Base-by-base conservation (phyloP, 2,797 vertebrate species). In the Eremophila alpestris region DNA sequence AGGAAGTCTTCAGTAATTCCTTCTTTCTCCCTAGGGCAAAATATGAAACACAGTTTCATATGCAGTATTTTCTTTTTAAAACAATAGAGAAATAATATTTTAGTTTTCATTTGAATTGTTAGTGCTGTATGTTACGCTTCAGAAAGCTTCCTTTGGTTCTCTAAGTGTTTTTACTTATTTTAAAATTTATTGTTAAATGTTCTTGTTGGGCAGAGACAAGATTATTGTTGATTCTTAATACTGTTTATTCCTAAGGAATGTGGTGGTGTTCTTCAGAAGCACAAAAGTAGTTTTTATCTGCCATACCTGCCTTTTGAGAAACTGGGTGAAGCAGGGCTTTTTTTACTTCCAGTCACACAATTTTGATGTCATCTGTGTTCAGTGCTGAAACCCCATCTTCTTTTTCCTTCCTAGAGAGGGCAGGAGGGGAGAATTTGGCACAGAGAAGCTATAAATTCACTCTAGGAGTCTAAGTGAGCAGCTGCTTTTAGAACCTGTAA, bases 1-100 rank as follows among this genome's bases (percentile, higher is more conserved):
- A 81, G 83, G 69, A 93, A 68, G 29, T 75, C 80, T 86, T 86
- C 81, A 67, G 45, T 71, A 84, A 64, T 88, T 94, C 77, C 18
- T 49, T 65, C 56, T 83, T 93, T 78, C 14, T 96, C 54, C 54
- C 21, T 69, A 40, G 69, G 62, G 59, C 78, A 78, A 75, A 90
- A 69, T 52, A 27, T 64, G 49, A 77, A 59, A 51, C 55, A 11
- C 11, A n/a, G 51, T 51, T 83, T 58, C 58, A 65, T 78, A 30
- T 82, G 55, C n/a, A 48, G 32, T 88, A 45, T 83, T 91, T 87
- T 65, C 49, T 83, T 89, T 90, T 86, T 80, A 40, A 87, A 93
- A 68, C 64, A 91, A 43, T 36, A 54, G 22, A 62, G 49, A 87
- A 89, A 64, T 45, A 82, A 29, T 71, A 15, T 43, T 76, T 79